A percentile compares a stretch with the other conserved stretches of the same genome.
phyloP scores from a whole-genome alignment of 2,888 invertebrate genomes.

The Agrochola circellaris region DNA sequence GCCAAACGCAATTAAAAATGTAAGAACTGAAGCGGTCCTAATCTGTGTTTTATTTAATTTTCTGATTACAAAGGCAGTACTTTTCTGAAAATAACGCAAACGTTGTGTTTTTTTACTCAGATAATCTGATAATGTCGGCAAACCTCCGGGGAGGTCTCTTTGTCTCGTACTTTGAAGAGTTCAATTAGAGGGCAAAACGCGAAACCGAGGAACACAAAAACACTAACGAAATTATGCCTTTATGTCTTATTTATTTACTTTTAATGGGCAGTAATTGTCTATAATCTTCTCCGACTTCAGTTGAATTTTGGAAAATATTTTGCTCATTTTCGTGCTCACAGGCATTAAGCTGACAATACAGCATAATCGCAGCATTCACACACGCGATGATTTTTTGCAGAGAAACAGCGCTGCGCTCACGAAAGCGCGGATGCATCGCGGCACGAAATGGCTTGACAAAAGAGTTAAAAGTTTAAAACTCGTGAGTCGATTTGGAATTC shows the following conservation, averaged over 20 bases:
- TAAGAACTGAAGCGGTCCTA: slow-evolving; percentile 67
- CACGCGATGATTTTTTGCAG: slow-evolving; percentile 29
- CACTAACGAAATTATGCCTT: slow-evolving; percentile 39
- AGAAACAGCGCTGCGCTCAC: slow-evolving; percentile 21
- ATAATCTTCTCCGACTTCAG: slow-evolving; percentile 13
- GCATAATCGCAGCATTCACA: slow-evolving; percentile 28
- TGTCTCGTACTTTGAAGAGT: slow-evolving; percentile 60
- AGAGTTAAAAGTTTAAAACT: slow-evolving; percentile 51
- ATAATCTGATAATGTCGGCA: slow-evolving; percentile 68
- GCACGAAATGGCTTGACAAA: slow-evolving; percentile 48
- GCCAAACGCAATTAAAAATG: slow-evolving; percentile 66
- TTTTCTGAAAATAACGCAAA: slow-evolving; percentile 63
- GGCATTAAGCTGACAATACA: slow-evolving; percentile 29
- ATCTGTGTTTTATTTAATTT: slow-evolving; percentile 71
- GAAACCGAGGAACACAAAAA: slow-evolving; percentile 44
- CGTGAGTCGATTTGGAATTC: slow-evolving; percentile 32
- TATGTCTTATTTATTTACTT: slow-evolving; percentile 51
- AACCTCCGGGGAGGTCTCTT: slow-evolving; percentile 63
- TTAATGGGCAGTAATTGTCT: slow-evolving; percentile 16
- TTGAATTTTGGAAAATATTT: slow-evolving; percentile 17
- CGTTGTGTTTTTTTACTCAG: slow-evolving; percentile 64
- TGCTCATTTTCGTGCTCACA: slow-evolving; percentile 30
- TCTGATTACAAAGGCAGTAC: slow-evolving; percentile 67
- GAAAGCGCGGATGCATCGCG: slow-evolving; percentile 26
- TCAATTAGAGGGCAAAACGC: slow-evolving; percentile 55